Evolutionary conservation across 1,140 invertebrate genomes (phyloP).

Genomic region (Drosophila sp.): DNA sequence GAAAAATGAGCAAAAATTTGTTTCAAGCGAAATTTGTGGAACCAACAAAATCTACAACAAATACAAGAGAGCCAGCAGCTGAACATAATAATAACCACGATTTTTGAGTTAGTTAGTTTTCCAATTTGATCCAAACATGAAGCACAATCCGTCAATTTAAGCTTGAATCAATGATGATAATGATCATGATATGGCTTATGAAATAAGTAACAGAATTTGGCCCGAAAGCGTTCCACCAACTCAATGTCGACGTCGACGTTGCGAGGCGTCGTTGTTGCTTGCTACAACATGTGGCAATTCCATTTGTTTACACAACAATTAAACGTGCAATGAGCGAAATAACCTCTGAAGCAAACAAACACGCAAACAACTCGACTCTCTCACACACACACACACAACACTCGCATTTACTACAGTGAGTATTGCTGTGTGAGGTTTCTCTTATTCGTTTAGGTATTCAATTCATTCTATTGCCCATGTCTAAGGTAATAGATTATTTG

Average conservation of each 20-base stretch:
- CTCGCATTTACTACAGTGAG: neutral
- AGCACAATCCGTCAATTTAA: slow-evolving; percentile 1
- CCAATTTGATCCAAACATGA: slow-evolving; percentile 9
- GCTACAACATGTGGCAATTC: slow-evolving; percentile 46
- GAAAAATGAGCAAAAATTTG: slow-evolving; percentile 5
- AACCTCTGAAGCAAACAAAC: slow-evolving; percentile 44
- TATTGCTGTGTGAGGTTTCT: slow-evolving; percentile 2
- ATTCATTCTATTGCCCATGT: slow-evolving; percentile 22
- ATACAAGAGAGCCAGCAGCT: slow-evolving; percentile 4
- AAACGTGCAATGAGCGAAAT: slow-evolving; percentile 60
- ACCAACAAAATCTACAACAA: neutral
- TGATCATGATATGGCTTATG: slow-evolving; percentile 6
- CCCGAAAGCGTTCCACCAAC: slow-evolving; percentile 25
- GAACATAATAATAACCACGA: slow-evolving; percentile 45
- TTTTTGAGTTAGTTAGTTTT: slow-evolving; percentile 25
- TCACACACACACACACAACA: slow-evolving; percentile 14
- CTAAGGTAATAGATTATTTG: slow-evolving; percentile 11
- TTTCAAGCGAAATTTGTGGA: slow-evolving; percentile 14
- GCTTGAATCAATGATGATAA: slow-evolving; percentile 26
- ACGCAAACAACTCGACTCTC: slow-evolving; percentile 11
- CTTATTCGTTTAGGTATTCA: neutral
- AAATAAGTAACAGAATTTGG: slow-evolving; percentile 11
- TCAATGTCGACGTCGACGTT: slow-evolving; percentile 31
- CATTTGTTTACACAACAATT: slow-evolving; percentile 72
- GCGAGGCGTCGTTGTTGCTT: slow-evolving; percentile 8